A percentile compares a stretch with the other conserved stretches of the same genome.
Evolutionary conservation across 2,797 vertebrate species (phyloP).

Genomic region (Apogon talboti): DNA sequence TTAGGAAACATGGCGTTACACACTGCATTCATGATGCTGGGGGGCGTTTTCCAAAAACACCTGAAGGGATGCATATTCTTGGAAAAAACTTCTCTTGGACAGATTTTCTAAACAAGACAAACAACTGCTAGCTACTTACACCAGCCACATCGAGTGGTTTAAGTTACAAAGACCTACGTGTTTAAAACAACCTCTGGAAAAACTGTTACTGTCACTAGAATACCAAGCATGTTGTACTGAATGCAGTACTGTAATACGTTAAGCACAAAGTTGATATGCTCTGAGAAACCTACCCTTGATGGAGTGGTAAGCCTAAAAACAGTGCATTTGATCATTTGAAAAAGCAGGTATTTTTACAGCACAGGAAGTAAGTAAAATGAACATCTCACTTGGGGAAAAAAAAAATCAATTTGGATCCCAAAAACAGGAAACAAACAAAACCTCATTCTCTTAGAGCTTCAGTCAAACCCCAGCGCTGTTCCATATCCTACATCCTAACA

Average conservation of each 20-base stretch:
- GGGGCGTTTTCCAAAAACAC: conserved; percentile 16
- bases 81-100: conserved; percentile 13
- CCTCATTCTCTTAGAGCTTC: conserved; percentile 42
- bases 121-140: conserved; percentile 55
- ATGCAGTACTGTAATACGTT: conserved; percentile 33
- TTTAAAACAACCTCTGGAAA: conserved; percentile 46
- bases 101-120: conserved; percentile 36
- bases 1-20: conserved; percentile 33
- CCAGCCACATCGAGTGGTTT: conserved; percentile 38
- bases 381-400: conserved; percentile 36
- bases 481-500: conserved; percentile 25
- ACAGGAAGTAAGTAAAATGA: conserved; percentile 51
- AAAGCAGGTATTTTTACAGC: conserved; percentile 69
- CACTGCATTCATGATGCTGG: conserved; percentile 20
- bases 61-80: conserved; percentile 37
- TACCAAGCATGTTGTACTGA: conserved; percentile 53
- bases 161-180: conserved; percentile 49
- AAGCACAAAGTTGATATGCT: conserved; percentile 53
- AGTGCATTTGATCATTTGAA: conserved; percentile 38
- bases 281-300: conserved; percentile 39
- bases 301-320: conserved; percentile 39
- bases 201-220: conserved; percentile 64
- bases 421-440: conserved; percentile 56
- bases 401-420: conserved; percentile 24
- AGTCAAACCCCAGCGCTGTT: conserved; percentile 36